Evolutionary conservation across 2,113 vertebrate species (phyloP).

Genomic region (Carollia perspicillata): DNA sequence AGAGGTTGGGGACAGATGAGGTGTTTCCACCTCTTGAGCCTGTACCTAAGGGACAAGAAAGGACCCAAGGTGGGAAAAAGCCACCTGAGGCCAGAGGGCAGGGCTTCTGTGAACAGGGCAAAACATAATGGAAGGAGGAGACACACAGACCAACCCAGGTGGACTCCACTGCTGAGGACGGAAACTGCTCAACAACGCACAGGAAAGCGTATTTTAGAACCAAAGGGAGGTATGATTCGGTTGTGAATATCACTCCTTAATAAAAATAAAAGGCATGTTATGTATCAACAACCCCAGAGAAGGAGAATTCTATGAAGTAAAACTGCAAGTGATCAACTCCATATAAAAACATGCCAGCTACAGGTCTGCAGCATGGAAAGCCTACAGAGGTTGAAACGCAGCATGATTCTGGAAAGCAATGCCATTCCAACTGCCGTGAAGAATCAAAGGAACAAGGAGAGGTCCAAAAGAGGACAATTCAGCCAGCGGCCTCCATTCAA

Average conservation of each 20-base stretch:
- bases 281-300: neutral
- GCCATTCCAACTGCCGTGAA: neutral
- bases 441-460: neutral
- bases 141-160: neutral
- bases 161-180: neutral
- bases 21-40: neutral
- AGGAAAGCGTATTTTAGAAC: neutral
- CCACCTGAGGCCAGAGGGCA: neutral
- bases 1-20: neutral
- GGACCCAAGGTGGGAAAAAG: neutral
- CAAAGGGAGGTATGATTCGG: neutral
- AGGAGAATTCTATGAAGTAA: neutral
- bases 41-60: neutral
- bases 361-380: neutral
- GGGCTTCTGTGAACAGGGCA: neutral
- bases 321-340: neutral
- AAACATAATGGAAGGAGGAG: neutral
- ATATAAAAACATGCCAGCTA: neutral
- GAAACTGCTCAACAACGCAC: rapidly evolving
- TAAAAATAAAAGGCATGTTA: neutral
- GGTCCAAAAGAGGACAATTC: neutral
- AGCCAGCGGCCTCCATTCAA: neutral
- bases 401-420: neutral
- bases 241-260: neutral
- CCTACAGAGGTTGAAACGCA: neutral